A percentile compares a stretch with the other conserved stretches of the same genome.
phyloP scores from a whole-genome alignment of 1,140 invertebrate species.

The Drosophila parabipectinata region DNA sequence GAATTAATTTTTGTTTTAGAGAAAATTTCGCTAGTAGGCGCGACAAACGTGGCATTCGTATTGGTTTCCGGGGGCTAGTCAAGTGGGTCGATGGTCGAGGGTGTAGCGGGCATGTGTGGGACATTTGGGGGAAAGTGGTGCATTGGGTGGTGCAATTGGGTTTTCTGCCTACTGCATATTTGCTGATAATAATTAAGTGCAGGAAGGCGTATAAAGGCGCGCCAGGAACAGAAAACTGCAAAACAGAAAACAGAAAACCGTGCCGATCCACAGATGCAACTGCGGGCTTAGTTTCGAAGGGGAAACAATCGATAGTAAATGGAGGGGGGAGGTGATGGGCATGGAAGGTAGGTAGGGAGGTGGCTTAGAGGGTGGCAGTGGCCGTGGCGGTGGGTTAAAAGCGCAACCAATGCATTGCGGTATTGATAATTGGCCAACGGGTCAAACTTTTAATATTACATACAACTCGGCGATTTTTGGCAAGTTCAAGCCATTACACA shows the following conservation, averaged over 20 bases:
- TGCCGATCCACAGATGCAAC: constrained; percentile 36
- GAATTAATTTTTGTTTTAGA: constrained; percentile 83
- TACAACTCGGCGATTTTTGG: constrained; percentile 12
- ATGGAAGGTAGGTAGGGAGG: background rate
- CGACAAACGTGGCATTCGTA: constrained; percentile 37
- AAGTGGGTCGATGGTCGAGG: background rate
- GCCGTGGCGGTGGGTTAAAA: constrained; percentile 17
- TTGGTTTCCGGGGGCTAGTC: constrained; percentile 3
- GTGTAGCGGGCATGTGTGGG: background rate
- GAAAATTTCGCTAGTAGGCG: constrained; percentile 74
- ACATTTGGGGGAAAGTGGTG: background rate
- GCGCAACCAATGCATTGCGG: constrained; percentile 58
- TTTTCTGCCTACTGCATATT: constrained; percentile 71
- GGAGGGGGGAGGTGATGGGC: background rate
- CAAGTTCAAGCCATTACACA: constrained; percentile 15
- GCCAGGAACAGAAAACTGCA: constrained; percentile 19
- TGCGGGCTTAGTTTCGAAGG: constrained; percentile 36
- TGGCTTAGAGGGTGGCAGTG: constrained; percentile 1
- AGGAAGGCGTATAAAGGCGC: constrained; percentile 74
- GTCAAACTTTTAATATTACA: constrained; percentile 49
- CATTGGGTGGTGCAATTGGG: constrained; percentile 23
- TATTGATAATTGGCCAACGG: constrained; percentile 75
- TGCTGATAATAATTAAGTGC: constrained; percentile 83
- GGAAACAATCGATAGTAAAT: background rate
- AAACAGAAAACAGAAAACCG: constrained; percentile 8